phyloP scores from a whole-genome alignment of 2,113 vertebrate species.

The Lontra canadensis region DNA sequence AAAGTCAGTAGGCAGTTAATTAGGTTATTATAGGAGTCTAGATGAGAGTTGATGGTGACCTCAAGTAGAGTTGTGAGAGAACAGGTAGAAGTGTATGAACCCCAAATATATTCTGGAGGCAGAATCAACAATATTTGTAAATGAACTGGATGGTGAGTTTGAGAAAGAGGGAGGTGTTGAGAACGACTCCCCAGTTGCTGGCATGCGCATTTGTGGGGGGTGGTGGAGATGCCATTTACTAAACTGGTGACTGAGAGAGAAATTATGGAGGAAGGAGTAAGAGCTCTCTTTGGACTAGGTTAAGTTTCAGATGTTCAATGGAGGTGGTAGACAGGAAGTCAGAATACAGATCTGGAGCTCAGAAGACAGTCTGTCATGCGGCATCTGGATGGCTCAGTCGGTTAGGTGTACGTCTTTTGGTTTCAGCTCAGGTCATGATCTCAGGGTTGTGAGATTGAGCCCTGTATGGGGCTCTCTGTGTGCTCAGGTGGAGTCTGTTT shows the following conservation, averaged over 20 bases:
- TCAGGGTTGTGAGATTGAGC: not conserved
- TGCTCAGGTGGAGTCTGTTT: not conserved
- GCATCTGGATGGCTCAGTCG: not conserved
- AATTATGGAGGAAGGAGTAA: not conserved
- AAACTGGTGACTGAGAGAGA: not conserved
- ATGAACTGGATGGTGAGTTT: not conserved
- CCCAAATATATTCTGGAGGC: not conserved
- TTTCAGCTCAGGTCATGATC: not conserved
- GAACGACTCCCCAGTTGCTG: not conserved
- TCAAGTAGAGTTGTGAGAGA: not conserved
- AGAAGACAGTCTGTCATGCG: not conserved
- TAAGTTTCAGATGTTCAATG: not conserved
- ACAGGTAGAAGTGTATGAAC: not conserved
- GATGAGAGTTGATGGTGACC: not conserved
- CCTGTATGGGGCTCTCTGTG: not conserved
- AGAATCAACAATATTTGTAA: not conserved
- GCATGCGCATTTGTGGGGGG: not conserved
- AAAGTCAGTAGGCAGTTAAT: not conserved
- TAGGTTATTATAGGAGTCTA: not conserved
- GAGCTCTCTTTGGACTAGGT: not conserved
- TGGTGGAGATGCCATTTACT: not conserved
- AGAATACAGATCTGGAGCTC: not conserved
- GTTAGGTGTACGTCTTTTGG: not conserved
- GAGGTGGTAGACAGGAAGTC: not conserved
- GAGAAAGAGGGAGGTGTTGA: not conserved